Percentiles rank a stretch among this genome's conserved stretches.
Conservation (phyloP, 2,797 vertebrate genomes). For the Ataeniobius toweri region DNA sequence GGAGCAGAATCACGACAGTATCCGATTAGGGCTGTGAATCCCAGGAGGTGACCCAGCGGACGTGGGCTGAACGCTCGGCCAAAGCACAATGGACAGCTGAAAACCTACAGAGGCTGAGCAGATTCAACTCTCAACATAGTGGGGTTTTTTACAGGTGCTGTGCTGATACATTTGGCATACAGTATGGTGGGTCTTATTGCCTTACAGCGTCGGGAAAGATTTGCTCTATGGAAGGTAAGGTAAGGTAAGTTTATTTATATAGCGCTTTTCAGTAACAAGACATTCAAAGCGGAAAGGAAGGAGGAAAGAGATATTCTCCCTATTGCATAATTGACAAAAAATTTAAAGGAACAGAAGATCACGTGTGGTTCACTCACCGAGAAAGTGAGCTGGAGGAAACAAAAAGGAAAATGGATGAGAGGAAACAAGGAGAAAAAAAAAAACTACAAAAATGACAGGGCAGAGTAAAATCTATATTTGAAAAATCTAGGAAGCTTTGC, state of each 20-base stretch:
- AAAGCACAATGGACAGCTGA: conserved; percentile 25
- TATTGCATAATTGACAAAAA: not conserved
- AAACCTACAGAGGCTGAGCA: conserved; percentile 26
- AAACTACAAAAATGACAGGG: not conserved
- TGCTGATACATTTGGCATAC: not conserved
- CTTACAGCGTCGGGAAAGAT: not conserved
- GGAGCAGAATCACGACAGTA: conserved; percentile 32
- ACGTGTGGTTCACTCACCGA: not conserved
- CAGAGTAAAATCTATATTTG: not conserved
- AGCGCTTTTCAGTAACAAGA: too few relatives aligned
- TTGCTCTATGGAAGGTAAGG: not conserved
- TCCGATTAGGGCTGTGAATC: conserved; percentile 57
- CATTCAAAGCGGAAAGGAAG: too few relatives aligned
- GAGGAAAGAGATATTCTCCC: not conserved
- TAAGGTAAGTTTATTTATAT: not conserved
- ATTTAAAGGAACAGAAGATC: not conserved
- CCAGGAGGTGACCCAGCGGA: conserved; percentile 41
- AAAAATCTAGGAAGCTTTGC: conserved; percentile 3
- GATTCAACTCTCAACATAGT: not conserved
- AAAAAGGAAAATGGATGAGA: not conserved
- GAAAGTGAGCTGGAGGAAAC: too few relatives aligned
- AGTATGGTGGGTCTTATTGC: not conserved
- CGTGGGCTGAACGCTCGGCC: conserved; percentile 27
- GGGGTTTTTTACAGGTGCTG: not conserved
- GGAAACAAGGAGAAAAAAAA: not conserved